Evolutionary conservation across 2,888 invertebrate species (phyloP), one percentile per base, ranked within the genome.

Genomic region (Trachelus iudaicus): DNA sequence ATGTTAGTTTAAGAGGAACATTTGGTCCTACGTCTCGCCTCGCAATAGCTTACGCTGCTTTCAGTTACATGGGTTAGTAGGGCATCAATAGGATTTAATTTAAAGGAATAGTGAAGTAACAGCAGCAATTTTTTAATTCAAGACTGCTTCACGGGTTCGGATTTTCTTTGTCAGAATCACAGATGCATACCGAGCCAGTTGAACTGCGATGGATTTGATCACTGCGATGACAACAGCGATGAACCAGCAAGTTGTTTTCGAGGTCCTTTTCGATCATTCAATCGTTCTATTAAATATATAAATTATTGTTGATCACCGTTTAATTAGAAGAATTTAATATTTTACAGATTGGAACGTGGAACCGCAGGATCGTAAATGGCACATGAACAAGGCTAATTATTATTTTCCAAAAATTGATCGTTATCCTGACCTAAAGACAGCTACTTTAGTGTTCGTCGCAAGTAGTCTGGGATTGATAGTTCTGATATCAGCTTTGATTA

Each of bases 131-230:
- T 56, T 56, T 23, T 12, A 40, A 69, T 77, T 82, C 13, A 84
- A 95, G 95, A 94, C 90, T 95, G 95, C 87, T 94, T 94, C 86
- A 92, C 94, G 73, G 94, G 94, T 30, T 93, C 94, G 35, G 95
- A 96, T 86, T 95, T 95, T 86, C 92, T 95, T 31, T 96, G 96
- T 83, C 93, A 94, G 78, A 96, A 96, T 88, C 94, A 94, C 84
- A 93, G 95, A 79, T 96, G 96, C 88, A 94, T 96, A 84, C 94
- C 95, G 1, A 93, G 92, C 75, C 93, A 94, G 34, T 90, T 96
- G 69, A 94, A 94, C 77, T 96, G 96, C 88, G 96, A 96, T 89
- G 95, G 95, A 11, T 95, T 95, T 83, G 95, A 96, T 91, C 95
- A 96, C 84, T 96, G 96, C 84, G 96, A 96, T 0, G 96, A 96